These are phyloP conservation scores for Dendrocopos noguchii DNA, from an alignment of 2,113 vertebrate genomes.

Conservation along the genomic window DNA sequence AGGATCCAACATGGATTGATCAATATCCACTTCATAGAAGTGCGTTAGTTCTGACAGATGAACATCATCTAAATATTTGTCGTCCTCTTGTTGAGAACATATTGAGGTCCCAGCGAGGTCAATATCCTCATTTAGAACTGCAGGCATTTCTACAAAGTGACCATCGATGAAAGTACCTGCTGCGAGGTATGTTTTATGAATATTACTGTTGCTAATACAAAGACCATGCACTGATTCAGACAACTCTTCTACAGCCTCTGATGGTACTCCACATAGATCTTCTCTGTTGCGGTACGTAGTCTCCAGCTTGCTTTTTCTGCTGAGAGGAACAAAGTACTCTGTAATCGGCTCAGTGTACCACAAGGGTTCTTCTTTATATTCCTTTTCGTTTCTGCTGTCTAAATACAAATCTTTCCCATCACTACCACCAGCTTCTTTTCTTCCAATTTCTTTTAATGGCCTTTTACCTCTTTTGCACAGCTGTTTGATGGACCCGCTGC, in stretches of 20 bases:
- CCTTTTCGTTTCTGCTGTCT: slow-evolving; percentile 84
- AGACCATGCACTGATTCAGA: slow-evolving; percentile 90
- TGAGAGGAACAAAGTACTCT: slow-evolving; percentile 93
- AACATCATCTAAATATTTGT: slow-evolving; percentile 95
- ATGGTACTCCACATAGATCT: slow-evolving; percentile 74
- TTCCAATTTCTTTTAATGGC: slow-evolving; percentile 84
- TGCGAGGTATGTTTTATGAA: slow-evolving; percentile 92
- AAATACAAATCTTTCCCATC: slow-evolving; percentile 81
- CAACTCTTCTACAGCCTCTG: slow-evolving; percentile 83
- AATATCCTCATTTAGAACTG: slow-evolving; percentile 85
- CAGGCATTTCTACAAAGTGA: slow-evolving; percentile 96
- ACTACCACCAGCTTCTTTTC: slow-evolving; percentile 81
- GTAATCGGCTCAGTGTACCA: slow-evolving; percentile 98
- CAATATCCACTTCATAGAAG: slow-evolving; percentile 99
- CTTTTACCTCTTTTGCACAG: slow-evolving; percentile 91
- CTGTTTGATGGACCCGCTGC: slow-evolving; percentile 80
- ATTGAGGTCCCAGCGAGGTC: slow-evolving; percentile 90
- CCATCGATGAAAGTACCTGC: slow-evolving; percentile 97
- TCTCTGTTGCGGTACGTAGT: slow-evolving; percentile 91
- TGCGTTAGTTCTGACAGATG: slow-evolving; percentile 98
- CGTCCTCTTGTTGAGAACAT: slow-evolving; percentile 94
- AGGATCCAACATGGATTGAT: slow-evolving; percentile 99
- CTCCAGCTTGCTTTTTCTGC: slow-evolving; percentile 95
- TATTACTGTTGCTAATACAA: slow-evolving; percentile 86
- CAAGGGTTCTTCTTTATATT: slow-evolving; percentile 96